Evolutionary conservation across 2,888 invertebrate genomes (phyloP), one percentile per base, ranked within the genome.

Genomic region (Dichetophora obliterata): DNA sequence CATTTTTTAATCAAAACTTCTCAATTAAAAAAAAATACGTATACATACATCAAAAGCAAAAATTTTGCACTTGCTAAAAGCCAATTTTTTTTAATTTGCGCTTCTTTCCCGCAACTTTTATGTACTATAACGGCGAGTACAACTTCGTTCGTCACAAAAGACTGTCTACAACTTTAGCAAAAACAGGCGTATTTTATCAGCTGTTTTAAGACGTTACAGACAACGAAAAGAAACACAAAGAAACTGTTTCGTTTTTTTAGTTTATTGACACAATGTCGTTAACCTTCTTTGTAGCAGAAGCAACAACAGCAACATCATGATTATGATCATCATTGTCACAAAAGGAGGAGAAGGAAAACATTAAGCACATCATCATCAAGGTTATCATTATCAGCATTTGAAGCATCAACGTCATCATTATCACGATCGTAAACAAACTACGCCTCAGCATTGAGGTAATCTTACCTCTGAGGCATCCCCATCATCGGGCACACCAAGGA

Each of bases 241-340:
- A 66, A 77, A 75, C 75, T 81, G 79, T 76, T 75, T 75, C 79
- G 78, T 80, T 80, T 81, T n/a, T 79, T 78, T 79, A 81, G 82
- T 85, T 85, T 83, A 83, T 84, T 85, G 83, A 82, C 83, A 82
- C 82, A 83, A 82, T 82, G 85, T 86, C 86, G 85, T 86, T 86
- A 86, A 85, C 86, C 85, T 85, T 84, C 85, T 84, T 82, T 84
- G 85, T 82, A 85, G 73, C 75, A 70, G 73, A 65, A 57, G 85
- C 84, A 85, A 85, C 85, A 85, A 84, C 85, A 84, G 84, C 85
- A 85, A 43, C 43, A 43, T 2, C 43, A 63, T 63, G 9, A 34
- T 63, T 8, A n/a, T n/a, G n/a, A 24, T 63, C 63, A n/a, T 63
- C 34, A 34, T 16, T 31, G 63, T 27, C 34, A 34, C 27, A 27